Conservation (phyloP, 1,140 invertebrate genomes). For the Sarcophaga peregrina region DNA sequence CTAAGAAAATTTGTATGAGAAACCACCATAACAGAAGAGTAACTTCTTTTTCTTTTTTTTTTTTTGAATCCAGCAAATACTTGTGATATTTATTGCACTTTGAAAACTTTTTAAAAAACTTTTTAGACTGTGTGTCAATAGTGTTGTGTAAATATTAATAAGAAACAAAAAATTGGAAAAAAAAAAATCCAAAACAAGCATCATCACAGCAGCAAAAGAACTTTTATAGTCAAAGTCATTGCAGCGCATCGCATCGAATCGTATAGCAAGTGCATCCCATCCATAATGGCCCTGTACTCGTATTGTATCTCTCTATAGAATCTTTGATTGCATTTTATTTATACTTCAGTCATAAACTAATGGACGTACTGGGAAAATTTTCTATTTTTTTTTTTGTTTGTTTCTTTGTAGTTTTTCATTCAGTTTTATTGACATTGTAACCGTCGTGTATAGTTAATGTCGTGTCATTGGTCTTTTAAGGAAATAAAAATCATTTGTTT, state of each 20-base stretch:
- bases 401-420: no score
- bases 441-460: conserved; percentile 32
- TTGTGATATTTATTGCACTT: not conserved
- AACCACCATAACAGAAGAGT: not conserved
- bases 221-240: conserved; percentile 32
- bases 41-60: not conserved
- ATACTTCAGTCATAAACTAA: not conserved
- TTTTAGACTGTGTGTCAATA: conserved; percentile 42
- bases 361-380: no score
- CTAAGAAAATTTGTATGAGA: not conserved
- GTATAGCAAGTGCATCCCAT: not conserved
- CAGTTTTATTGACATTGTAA: conserved; percentile 5
- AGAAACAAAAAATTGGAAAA: not conserved
- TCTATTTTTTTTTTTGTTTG: no score
- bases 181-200: conserved; percentile 2
- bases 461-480: conserved; percentile 40
- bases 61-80: not conserved
- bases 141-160: conserved; percentile 35
- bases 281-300: not conserved
- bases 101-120: conserved; percentile 11
- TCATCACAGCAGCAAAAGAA: not conserved
- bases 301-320: conserved; percentile 37
- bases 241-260: not conserved
- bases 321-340: conserved; percentile 37
- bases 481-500: conserved; percentile 20